These are phyloP conservation scores for Thysanoteuthis rhombus DNA, from an alignment of 2,888 invertebrate genomes.

Conservation along the genomic window DNA sequence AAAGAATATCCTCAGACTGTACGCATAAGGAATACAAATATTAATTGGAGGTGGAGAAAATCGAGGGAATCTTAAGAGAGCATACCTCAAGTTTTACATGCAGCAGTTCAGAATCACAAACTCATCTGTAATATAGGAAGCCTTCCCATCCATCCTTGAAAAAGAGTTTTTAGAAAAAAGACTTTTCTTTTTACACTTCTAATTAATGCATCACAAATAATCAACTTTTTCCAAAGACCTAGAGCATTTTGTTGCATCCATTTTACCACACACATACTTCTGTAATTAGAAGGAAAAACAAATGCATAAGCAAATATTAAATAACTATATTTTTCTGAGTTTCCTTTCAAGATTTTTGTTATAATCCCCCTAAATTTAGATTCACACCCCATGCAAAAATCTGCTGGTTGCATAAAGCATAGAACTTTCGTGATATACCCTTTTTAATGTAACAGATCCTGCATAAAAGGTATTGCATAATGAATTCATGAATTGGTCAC, in stretches of 20 bases:
- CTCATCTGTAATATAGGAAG: neutral
- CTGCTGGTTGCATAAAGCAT: neutral
- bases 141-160: neutral
- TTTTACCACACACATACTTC: neutral
- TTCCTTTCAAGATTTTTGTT: neutral
- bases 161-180: too few relatives aligned
- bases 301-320: neutral
- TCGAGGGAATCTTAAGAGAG: neutral
- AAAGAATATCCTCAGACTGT: neutral
- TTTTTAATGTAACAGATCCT: neutral
- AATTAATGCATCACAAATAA: neutral
- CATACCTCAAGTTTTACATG: neutral
- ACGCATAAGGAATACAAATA: neutral
- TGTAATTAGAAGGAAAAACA: neutral
- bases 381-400: neutral
- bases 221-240: neutral
- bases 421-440: neutral
- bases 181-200: neutral
- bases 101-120: neutral
- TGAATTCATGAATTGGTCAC: slow-evolving; percentile 12
- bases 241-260: neutral
- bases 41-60: neutral
- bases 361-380: neutral
- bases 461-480: neutral
- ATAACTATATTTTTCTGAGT: neutral